Base-by-base conservation (phyloP, 2,888 invertebrate genomes). In the Sisyra terminalis region DNA sequence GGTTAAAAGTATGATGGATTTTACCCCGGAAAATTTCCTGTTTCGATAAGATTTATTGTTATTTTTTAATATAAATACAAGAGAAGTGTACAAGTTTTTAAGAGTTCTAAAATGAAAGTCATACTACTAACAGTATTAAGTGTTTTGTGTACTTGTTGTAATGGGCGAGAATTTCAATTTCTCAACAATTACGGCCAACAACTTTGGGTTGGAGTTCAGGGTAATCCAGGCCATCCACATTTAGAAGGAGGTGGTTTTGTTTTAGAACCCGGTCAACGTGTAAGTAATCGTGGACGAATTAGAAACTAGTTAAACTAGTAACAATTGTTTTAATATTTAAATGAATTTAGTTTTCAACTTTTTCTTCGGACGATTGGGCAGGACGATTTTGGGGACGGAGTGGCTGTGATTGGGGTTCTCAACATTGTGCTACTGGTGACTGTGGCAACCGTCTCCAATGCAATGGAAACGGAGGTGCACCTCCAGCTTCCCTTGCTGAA, bases 361-460 rank as follows among this genome's bases (percentile, higher is more conserved):
- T 47, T 14, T 50, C 56, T 3, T 50, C 55, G 7, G 53, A 55
- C 14, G 50, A 56, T 24, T 64, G 64, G 64, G 57, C 57, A 4
- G 64, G 64, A 6, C 50, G 62, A 13, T 56, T 66, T 48, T 67
- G 66, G 66, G 61, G 57, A 2, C 53, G 64, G 43, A 65, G 65
- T 4, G 60, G 57, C 45, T 67, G 67, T 46, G 13, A 31, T 40
- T 30, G 13, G 24, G 24, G 46, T 3, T 44, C 46, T 13, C 53
- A 48, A 2, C 50, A 53, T 10, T 63, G 63, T 48, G 49, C 52
- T 30, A 60, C 61, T 29, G 64, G 64, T 3, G 61, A 63, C 39
- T 65, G 65, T 46, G 64, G 65, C 4, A 51, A 48, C 38, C 45
- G 64, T 5, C 10, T 31, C 10, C 50, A 61, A 47, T 68, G 69